A percentile compares a stretch with the other conserved stretches of the same genome.
Conservation (phyloP, 92 coral and sea anemone species). For the Epizoanthus rinbou region DNA sequence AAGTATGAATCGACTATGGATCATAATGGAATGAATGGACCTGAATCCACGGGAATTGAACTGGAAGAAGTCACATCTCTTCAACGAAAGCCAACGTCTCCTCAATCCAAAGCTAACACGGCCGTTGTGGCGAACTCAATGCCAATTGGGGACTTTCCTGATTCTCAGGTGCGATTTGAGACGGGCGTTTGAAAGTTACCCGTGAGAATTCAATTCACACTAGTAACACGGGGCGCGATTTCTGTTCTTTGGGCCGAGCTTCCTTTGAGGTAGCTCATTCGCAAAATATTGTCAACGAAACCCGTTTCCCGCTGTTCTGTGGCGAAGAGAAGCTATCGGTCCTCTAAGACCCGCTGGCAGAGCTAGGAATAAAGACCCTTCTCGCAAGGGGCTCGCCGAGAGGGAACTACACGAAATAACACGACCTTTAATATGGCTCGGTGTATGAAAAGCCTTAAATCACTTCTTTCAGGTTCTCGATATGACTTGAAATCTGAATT, state of each 20-base stretch:
- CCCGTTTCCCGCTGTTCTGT: neutral
- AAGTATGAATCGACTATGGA: conserved; percentile 73
- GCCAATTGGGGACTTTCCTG: conserved; percentile 72
- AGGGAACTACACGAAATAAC: neutral
- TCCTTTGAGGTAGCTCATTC: neutral
- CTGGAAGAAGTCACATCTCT: conserved; percentile 61
- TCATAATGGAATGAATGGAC: conserved; percentile 95
- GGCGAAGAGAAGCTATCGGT: neutral
- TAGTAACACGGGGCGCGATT: neutral
- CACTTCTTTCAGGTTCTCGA: neutral
- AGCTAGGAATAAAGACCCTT: neutral
- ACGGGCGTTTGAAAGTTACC: conserved; percentile 68
- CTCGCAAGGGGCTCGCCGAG: neutral
- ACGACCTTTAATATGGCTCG: neutral
- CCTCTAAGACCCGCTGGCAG: neutral
- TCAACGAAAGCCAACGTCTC: conserved; percentile 49
- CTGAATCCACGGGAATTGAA: conserved; percentile 79
- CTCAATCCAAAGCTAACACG: conserved; percentile 68
- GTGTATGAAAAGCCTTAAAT: neutral
- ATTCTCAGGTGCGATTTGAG: conserved; percentile 73
- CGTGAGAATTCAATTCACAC: neutral
- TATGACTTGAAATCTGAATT: neutral
- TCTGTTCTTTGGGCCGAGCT: neutral
- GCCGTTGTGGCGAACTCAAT: conserved; percentile 85
- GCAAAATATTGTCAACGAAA: neutral